These are phyloP conservation scores for Esox lucius DNA, from an alignment of 2,797 vertebrate species.

Conservation along the genomic window DNA sequence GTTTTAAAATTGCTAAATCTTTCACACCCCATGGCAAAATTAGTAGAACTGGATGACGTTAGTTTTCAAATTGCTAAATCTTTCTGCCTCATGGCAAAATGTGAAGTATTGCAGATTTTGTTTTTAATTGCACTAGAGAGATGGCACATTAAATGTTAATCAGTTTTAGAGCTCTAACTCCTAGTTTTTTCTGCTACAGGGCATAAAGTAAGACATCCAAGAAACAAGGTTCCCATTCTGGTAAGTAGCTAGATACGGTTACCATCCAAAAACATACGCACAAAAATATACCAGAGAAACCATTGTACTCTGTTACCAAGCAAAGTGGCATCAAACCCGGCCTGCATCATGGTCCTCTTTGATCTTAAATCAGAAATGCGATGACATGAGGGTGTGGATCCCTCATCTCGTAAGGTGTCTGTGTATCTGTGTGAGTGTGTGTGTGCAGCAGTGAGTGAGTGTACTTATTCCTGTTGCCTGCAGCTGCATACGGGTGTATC, in stretches of 20 bases:
- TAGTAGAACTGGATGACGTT: no score
- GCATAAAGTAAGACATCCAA: not conserved
- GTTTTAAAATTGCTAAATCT: no score
- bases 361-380: constrained; percentile 21
- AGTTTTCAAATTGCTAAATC: no score
- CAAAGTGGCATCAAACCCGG: constrained; percentile 45
- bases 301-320: constrained; percentile 36
- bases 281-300: not conserved
- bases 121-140: no score
- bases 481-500: no score
- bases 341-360: constrained; percentile 48
- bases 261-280: no score
- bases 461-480: not conserved
- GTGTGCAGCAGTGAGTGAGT: not conserved
- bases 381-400: not conserved
- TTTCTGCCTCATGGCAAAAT: not conserved
- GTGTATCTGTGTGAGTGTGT: not conserved
- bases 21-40: not conserved
- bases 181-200: not conserved
- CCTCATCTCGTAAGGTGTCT: no score
- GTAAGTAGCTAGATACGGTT: not conserved
- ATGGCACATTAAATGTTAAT: not conserved
- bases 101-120: no score
- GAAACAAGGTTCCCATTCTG: not conserved
- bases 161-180: not conserved